These are phyloP conservation scores for Opisthocomus hoazin DNA, from an alignment of 2,113 vertebrate species.

Conservation along the genomic window DNA sequence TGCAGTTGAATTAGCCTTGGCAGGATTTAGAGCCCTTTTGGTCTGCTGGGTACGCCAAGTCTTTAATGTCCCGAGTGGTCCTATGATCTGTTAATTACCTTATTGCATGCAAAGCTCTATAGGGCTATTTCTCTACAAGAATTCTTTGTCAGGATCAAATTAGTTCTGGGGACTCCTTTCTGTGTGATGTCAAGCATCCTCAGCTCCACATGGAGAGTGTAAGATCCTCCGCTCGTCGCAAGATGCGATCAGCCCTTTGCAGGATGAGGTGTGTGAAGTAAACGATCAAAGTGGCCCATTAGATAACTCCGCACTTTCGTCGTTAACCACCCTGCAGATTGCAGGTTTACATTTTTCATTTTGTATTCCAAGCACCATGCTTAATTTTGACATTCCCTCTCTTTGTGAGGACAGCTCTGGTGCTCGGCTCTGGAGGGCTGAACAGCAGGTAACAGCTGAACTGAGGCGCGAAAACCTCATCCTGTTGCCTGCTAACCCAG, in stretches of 20 bases:
- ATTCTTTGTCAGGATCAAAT: neutral
- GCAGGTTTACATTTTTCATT: neutral
- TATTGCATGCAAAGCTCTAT: neutral
- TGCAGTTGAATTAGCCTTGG: neutral
- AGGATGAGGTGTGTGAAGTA: neutral
- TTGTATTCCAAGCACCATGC: neutral
- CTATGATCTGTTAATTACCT: slow-evolving; percentile 1
- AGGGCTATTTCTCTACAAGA: neutral
- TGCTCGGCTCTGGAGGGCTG: neutral
- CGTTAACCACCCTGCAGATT: neutral
- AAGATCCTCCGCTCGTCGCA: neutral
- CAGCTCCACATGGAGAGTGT: neutral
- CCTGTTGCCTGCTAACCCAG: neutral
- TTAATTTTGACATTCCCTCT: neutral
- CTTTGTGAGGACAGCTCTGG: neutral
- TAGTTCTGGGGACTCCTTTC: neutral
- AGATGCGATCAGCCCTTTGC: neutral
- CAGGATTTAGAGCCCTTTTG: neutral
- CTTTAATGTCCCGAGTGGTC: neutral
- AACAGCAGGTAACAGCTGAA: neutral
- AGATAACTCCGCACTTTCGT: neutral
- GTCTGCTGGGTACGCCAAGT: neutral
- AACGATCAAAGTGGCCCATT: neutral
- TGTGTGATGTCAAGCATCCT: neutral
- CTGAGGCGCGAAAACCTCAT: neutral